Evolutionary conservation across 2,888 invertebrate genomes (phyloP), one percentile per base, ranked within the genome.

Genomic region (Hemithea aestivaria): DNA sequence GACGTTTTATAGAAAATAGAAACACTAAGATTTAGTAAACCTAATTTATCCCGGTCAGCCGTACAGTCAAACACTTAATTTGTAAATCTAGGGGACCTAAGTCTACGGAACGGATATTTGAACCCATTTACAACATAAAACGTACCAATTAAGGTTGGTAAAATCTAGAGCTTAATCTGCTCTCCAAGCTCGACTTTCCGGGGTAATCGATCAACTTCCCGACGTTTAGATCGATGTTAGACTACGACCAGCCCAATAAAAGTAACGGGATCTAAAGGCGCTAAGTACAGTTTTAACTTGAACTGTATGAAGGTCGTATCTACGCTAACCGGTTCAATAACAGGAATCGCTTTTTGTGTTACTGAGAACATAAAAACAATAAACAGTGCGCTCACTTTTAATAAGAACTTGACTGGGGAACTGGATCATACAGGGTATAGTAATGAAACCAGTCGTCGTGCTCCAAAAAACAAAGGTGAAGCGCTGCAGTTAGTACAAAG

Each of bases 261-360:
- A 48, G 41, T 57, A 66, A 58, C 63, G 49, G 62, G 51, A 37
- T 27, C 24, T 47, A 49, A 57, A 65, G 60, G 56, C 50, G 46
- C 43, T 40, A 35, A 26, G 26, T 35, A 47, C 37, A 36, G 40
- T 44, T 45, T 42, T 27, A 30, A 54, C 27, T 39, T 48, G 73
- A n/a, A n/a, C n/a, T n/a, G n/a, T n/a, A n/a, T n/a, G n/a, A 78
- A 78, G 80, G 78, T 71, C 76, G 62, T 55, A 53, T 49, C 35
- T 41, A 5, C 16, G 5, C 5, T 16, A 69, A 72, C 73, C 71
- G 71, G 73, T 73, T 51, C 41, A 54, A 39, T 62, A 73, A 64
- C 69, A 68, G 66, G 62, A 68, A 59, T 56, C 20, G 41, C 58
- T 78, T 77, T 77, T 75, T 73, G 53, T 58, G 27, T 41, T 51